Evolutionary conservation across 2,888 invertebrate genomes (phyloP).

Genomic region (Dryocosmus kuriphilus): DNA sequence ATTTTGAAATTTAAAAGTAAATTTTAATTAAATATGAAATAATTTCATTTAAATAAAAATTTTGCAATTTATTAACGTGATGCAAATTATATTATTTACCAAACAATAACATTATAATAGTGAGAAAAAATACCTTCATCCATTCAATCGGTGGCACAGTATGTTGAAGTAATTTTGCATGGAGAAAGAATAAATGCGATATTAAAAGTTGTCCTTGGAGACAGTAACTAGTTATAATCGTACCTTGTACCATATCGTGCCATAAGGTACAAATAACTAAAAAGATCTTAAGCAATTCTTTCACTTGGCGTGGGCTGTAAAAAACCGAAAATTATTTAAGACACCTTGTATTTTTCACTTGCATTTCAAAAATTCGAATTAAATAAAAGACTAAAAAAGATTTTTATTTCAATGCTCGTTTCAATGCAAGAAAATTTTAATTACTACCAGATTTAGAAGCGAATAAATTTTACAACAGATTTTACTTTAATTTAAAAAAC

Average conservation of each 20-base stretch:
- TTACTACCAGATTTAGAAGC: too few relatives aligned
- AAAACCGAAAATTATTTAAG: slow-evolving; percentile 23
- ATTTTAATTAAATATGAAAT: too few relatives aligned
- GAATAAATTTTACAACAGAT: too few relatives aligned
- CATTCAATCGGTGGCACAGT: slow-evolving; percentile 86
- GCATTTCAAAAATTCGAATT: too few relatives aligned
- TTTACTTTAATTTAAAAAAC: too few relatives aligned
- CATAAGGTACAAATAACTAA: slow-evolving; percentile 85
- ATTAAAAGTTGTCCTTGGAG: slow-evolving; percentile 89
- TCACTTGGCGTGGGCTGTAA: slow-evolving; percentile 79
- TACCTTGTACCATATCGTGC: slow-evolving; percentile 91
- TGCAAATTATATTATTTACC: neutral
- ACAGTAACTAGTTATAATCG: slow-evolving; percentile 89
- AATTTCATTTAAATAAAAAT: too few relatives aligned
- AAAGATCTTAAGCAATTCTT: slow-evolving; percentile 80
- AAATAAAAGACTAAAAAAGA: too few relatives aligned
- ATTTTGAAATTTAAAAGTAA: too few relatives aligned
- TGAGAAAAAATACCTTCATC: slow-evolving; percentile 84
- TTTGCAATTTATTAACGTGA: neutral
- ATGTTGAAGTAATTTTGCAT: slow-evolving; percentile 85
- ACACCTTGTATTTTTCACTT: too few relatives aligned
- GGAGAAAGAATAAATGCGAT: slow-evolving; percentile 86
- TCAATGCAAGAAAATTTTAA: too few relatives aligned
- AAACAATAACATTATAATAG: neutral
- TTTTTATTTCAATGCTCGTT: too few relatives aligned